Base-by-base conservation (phyloP, 2,888 invertebrate species). In the Catocala nupta region DNA sequence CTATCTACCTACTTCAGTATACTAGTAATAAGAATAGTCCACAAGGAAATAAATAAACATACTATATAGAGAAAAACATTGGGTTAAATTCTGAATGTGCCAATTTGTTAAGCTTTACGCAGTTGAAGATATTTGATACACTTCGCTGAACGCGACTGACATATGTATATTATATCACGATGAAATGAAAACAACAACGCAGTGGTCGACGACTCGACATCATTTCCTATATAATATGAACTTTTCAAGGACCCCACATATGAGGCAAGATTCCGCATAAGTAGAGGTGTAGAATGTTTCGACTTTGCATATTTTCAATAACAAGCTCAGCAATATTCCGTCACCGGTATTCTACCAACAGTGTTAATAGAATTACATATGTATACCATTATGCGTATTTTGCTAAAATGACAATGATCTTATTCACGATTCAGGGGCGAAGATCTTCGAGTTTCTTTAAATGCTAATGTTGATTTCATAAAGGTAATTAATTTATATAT, bases 401-500 rank as follows among this genome's bases (percentile, higher is more conserved):
- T 36, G n/a, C 16, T 51, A 4, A 53, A 58, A 57, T 25, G 63
- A 50, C 62, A 55, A 64, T 45, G 47, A 43, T 55, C 12, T 36
- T 49, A 8, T 13, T 52, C 0, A 44, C 16, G n/a, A 34, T 55
- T n/a, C 48, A 49, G 48, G 55, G 33, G 36, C 9, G 13, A 16
- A 25, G 39, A 63, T 57, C 52, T 45, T 13, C 7, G 45, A 79
- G 77, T 81, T 82, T 75, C 73, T 45, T 64, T 75, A 70, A 80
- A 83, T 82, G 72, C 81, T 81, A 77, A 59, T 80, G 68, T 68
- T 73, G 65, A 73, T 80, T 83, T 78, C 63, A 73, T 78, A 70
- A 76, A 77, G 12, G 42, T 50, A 53, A 61, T 36, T 50, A 53
- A 61, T 36, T 53, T 58, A 53, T 60, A 71, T 57, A 52, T 4